These are phyloP conservation scores for Aspidapion aeneum DNA, from an alignment of 2,888 invertebrate species.

Conservation along the genomic window DNA sequence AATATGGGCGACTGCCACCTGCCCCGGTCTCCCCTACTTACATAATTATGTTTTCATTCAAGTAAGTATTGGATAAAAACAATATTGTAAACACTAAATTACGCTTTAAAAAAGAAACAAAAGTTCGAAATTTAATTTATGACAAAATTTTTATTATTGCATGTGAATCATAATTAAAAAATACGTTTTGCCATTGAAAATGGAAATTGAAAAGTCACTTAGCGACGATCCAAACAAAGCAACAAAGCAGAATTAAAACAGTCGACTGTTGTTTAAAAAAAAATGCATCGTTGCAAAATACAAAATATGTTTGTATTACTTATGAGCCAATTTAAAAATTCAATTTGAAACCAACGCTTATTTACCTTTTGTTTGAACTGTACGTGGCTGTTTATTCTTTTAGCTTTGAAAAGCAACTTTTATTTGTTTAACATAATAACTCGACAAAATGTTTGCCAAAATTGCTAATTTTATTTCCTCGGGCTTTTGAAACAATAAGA, in stretches of 20 bases:
- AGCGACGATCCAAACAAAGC: background rate
- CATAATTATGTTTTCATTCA: too few species aligned
- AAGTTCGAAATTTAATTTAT: too few species aligned
- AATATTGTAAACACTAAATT: too few species aligned
- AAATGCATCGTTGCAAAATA: slow-evolving; percentile 5
- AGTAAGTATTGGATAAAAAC: too few species aligned
- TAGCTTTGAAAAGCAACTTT: slow-evolving; percentile 22
- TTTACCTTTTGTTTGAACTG: slow-evolving; percentile 15
- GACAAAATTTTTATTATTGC: too few species aligned
- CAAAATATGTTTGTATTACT: slow-evolving; percentile 21
- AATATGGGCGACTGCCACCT: too few species aligned
- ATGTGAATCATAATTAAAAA: background rate
- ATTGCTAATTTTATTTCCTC: background rate
- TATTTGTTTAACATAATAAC: slow-evolving; percentile 25
- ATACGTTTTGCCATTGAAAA: slow-evolving; percentile 2
- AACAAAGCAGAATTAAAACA: background rate
- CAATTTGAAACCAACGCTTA: slow-evolving; percentile 23
- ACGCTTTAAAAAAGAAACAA: too few species aligned
- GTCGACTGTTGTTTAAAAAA: slow-evolving; percentile 2
- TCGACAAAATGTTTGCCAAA: slow-evolving; percentile 9
- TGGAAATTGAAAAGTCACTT: slow-evolving; percentile 8
- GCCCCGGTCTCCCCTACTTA: too few species aligned
- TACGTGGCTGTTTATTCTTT: slow-evolving; percentile 24
- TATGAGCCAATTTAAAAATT: slow-evolving; percentile 28
- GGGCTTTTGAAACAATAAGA: background rate